Percentiles rank a stretch among this genome's conserved stretches.
Evolutionary conservation across 53 echinoderm and acorn worm genomes (phyloP).

Genomic region (Apostichopus leukothele): DNA sequence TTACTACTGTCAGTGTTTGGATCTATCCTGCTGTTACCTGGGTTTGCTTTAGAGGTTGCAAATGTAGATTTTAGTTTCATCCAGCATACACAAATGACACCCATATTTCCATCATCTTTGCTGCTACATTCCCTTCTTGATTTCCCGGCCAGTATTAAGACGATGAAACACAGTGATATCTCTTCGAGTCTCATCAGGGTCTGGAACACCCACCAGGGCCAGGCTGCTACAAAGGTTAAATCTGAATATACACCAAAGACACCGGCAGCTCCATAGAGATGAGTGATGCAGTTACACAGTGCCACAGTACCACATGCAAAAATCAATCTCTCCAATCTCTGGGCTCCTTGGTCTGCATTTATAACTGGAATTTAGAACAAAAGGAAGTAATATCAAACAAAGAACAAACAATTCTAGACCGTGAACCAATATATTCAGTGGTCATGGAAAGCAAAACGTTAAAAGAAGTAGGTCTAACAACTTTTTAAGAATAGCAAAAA

Average conservation of each 20-base stretch:
- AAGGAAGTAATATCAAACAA: too few relatives aligned
- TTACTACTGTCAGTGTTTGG: background rate
- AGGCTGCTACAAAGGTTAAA: slow-evolving; percentile 66
- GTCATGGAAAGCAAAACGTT: too few relatives aligned
- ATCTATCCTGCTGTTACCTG: background rate
- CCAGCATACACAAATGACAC: background rate
- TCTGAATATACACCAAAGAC: slow-evolving; percentile 87
- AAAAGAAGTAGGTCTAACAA: too few relatives aligned
- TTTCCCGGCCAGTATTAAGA: slow-evolving; percentile 71
- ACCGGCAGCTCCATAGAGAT: slow-evolving; percentile 87
- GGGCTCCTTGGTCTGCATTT: slow-evolving; percentile 58
- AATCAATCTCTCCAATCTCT: slow-evolving; percentile 66
- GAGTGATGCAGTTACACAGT: slow-evolving; percentile 66
- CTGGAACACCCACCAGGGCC: slow-evolving; percentile 94
- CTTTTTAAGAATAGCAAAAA: too few relatives aligned
- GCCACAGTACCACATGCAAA: slow-evolving; percentile 62
- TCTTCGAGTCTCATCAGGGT: slow-evolving; percentile 75
- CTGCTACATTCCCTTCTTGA: slow-evolving; percentile 13
- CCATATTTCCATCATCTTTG: background rate
- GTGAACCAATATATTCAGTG: too few relatives aligned
- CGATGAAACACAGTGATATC: slow-evolving; percentile 64
- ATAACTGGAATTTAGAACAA: too few relatives aligned
- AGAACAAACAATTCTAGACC: too few relatives aligned
- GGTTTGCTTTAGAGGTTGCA: background rate
- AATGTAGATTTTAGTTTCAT: background rate